Percentiles rank a stretch among this genome's conserved stretches.
These are phyloP conservation scores for Epinotia ramella DNA, from an alignment of 2,888 invertebrate species.

Conservation along the genomic window DNA sequence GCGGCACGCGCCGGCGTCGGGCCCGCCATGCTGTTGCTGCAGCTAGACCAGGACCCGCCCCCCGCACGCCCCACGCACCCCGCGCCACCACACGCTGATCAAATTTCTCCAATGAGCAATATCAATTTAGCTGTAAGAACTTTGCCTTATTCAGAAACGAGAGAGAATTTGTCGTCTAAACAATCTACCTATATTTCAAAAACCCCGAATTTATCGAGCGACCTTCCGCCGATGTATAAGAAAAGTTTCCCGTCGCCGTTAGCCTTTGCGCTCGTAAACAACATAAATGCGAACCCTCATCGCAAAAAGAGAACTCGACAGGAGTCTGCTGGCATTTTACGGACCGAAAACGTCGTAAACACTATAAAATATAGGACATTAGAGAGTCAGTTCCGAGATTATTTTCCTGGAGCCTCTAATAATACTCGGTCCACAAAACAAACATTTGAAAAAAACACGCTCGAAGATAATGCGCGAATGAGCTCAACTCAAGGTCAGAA, in stretches of 20 bases:
- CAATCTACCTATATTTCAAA: conserved; percentile 43
- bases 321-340: conserved; percentile 46
- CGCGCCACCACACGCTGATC: conserved; percentile 8
- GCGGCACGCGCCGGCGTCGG: conserved; percentile 49
- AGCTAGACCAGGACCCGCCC: conserved; percentile 27
- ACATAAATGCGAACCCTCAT: conserved; percentile 44
- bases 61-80: not conserved
- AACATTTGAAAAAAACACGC: conserved; percentile 37
- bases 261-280: conserved; percentile 48
- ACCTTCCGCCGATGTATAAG: conserved; percentile 49
- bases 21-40: conserved; percentile 42
- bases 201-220: conserved; percentile 51
- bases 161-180: conserved; percentile 46
- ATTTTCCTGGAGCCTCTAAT: conserved; percentile 42
- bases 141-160: conserved; percentile 48
- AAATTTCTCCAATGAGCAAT: conserved; percentile 53
- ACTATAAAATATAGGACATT: conserved; percentile 49
- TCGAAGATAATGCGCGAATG: conserved; percentile 36
- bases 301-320: conserved; percentile 47
- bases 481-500: conserved; percentile 48
- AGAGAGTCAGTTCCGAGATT: conserved; percentile 41
- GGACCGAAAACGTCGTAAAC: conserved; percentile 48
- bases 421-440: conserved; percentile 33
- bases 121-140: conserved; percentile 55
- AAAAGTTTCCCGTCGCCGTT: conserved; percentile 52